A percentile compares a stretch with the other conserved stretches of the same genome.
Evolutionary conservation across 1,140 invertebrate species (phyloP).

Genomic region (Anagrus nilaparvatae): DNA sequence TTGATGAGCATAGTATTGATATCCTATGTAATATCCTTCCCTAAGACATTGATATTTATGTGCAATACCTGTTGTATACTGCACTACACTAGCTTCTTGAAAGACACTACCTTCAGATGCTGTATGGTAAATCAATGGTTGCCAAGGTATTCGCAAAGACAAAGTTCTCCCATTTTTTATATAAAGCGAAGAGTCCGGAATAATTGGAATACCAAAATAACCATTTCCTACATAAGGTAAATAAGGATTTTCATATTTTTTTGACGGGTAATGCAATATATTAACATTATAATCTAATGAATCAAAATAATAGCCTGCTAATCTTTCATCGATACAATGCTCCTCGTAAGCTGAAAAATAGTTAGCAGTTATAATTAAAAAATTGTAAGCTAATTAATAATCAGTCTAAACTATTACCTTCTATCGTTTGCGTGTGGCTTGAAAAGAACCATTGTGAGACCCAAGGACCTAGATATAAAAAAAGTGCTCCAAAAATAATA

Average conservation of each 20-base stretch:
- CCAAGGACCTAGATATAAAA: slow-evolving; percentile 55
- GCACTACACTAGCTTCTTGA: slow-evolving; percentile 52
- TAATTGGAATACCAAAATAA: slow-evolving; percentile 54
- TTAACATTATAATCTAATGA: slow-evolving; percentile 57
- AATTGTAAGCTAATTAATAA: background rate
- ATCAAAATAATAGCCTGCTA: slow-evolving; percentile 49
- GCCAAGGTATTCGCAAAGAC: slow-evolving; percentile 58
- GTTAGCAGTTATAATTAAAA: background rate
- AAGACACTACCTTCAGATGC: slow-evolving; percentile 38
- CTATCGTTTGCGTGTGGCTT: slow-evolving; percentile 31
- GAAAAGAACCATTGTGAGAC: slow-evolving; percentile 52
- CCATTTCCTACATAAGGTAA: slow-evolving; percentile 75
- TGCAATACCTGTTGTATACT: slow-evolving; percentile 58
- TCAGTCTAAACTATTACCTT: slow-evolving; percentile 26
- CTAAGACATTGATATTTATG: slow-evolving; percentile 56
- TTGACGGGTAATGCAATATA: slow-evolving; percentile 49
- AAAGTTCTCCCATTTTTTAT: slow-evolving; percentile 62
- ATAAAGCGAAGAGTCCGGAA: slow-evolving; percentile 54
- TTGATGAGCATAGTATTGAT: slow-evolving; percentile 70
- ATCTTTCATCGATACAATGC: slow-evolving; percentile 52
- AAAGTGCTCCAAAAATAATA: slow-evolving; percentile 47
- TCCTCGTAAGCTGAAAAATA: slow-evolving; percentile 46
- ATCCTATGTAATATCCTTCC: slow-evolving; percentile 54
- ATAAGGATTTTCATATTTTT: slow-evolving; percentile 47
- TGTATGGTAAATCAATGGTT: slow-evolving; percentile 58